A percentile compares a stretch with the other conserved stretches of the same genome.
Conservation (phyloP, 2,797 vertebrate genomes). For the Cossypha caffra region DNA sequence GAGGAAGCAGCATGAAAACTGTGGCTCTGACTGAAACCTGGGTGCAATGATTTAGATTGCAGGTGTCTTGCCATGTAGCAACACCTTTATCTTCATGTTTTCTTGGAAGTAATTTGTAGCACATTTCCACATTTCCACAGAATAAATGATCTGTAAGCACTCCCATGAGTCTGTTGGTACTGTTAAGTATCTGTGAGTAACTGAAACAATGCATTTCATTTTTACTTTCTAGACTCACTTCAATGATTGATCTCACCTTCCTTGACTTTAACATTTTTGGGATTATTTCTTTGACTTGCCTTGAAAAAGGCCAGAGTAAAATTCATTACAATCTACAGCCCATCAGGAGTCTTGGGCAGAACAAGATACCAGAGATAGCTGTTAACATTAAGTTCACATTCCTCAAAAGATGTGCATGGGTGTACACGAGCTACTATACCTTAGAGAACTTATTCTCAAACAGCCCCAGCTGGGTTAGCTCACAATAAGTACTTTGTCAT, state of each 20-base stretch:
- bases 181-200: not conserved
- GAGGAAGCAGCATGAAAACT: not conserved
- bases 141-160: not conserved
- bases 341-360: not conserved
- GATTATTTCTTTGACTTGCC: not conserved
- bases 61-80: not conserved
- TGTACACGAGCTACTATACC: not conserved
- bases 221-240: not conserved
- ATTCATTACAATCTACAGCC: not conserved
- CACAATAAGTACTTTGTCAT: not conserved
- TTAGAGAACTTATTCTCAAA: not conserved
- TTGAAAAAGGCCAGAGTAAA: not conserved
- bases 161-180: not conserved
- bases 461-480: not conserved
- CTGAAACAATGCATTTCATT: not conserved
- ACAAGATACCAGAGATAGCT: not conserved
- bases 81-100: not conserved
- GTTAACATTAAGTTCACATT: not conserved
- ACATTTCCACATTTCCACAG: not conserved
- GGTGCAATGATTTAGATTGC: not conserved
- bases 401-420: not conserved
- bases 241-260: not conserved
- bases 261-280: not conserved
- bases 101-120: not conserved
- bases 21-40: not conserved